phyloP scores from a whole-genome alignment of 2,888 invertebrate genomes.

The Amphipoea oculea region DNA sequence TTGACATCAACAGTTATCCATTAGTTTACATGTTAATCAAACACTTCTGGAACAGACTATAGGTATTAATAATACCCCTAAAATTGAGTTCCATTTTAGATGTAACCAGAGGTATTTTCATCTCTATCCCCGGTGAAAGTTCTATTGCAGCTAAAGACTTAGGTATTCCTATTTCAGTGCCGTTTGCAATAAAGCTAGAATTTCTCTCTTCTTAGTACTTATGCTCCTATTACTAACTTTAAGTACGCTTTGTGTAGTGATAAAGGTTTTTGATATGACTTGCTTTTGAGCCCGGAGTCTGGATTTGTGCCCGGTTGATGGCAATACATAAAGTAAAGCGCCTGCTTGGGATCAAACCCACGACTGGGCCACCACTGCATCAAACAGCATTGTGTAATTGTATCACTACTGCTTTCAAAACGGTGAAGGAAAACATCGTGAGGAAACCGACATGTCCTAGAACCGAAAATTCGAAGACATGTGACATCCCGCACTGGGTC shows the following conservation, averaged over 20 bases:
- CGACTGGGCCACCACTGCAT: neutral
- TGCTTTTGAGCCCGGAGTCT: neutral
- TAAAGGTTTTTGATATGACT: neutral
- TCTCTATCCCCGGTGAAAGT: neutral
- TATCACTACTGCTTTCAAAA: neutral
- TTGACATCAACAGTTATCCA: no score
- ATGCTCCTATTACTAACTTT: slow-evolving; percentile 19
- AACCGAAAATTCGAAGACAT: neutral
- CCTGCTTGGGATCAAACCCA: neutral
- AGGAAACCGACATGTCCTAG: neutral
- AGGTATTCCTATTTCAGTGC: slow-evolving; percentile 31
- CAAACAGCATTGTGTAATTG: neutral
- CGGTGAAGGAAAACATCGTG: neutral
- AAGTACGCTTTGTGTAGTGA: neutral
- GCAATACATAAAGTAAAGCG: neutral
- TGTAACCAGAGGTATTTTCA: slow-evolving; percentile 14
- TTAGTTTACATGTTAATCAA: neutral
- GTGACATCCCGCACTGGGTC: no score
- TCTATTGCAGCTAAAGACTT: neutral
- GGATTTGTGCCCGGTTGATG: neutral
- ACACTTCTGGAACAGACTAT: neutral
- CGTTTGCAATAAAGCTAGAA: slow-evolving; percentile 38
- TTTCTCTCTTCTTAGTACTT: slow-evolving; percentile 18
- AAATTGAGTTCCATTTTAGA: neutral
- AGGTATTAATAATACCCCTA: neutral